Base-by-base conservation (phyloP, 2,113 vertebrate species). In the Gadus macrocephalus region DNA sequence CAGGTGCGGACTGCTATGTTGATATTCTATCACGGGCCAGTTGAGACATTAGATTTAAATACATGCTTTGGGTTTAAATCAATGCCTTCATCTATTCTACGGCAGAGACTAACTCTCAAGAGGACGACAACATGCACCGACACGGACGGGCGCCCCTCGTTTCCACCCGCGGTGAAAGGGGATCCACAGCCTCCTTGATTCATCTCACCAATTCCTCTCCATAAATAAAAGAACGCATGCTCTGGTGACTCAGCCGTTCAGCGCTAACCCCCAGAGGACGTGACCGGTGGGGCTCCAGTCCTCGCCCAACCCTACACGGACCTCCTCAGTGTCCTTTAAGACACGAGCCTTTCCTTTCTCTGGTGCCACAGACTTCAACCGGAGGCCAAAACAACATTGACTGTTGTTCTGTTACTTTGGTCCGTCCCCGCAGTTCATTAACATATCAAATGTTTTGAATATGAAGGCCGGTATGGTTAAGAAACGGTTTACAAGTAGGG, bases 181-280 rank as follows among this genome's bases (percentile, higher is more conserved):
- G 58, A 67, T 64, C 69, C 25, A 63, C 16, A 12, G 16, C 17
- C 53, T 64, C 49, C 38, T 19, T 27, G 19, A 64, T 64, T 17
- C 53, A 20, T 20, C 17, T 20, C 53, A 22, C 27, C 42, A 55
- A 61, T 65, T 65, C 11, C n/a, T 28, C 62, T 56, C 60, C 35
- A 68, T 53, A 70, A 78, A 80, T 56, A 75, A 20, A 55, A 53
- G 12, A 71, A 53, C 19, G 14, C 35, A 55, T 35, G 67, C 56
- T 74, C 62, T 49, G 8, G 42, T 49, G 42, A 49, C 42, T 14
- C 42, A 14, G 42, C 42, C 42, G 38, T 11, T 42, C 38, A 7
- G 22, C 22, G 22, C 22, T 25, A 25, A 25, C 22, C 22, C 22
- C 22, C 22, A 25, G 22, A 25, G 8, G 42, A 14, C 42, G 2